phyloP scores from a whole-genome alignment of 1,140 invertebrate species.

The Argopecten irradians region DNA sequence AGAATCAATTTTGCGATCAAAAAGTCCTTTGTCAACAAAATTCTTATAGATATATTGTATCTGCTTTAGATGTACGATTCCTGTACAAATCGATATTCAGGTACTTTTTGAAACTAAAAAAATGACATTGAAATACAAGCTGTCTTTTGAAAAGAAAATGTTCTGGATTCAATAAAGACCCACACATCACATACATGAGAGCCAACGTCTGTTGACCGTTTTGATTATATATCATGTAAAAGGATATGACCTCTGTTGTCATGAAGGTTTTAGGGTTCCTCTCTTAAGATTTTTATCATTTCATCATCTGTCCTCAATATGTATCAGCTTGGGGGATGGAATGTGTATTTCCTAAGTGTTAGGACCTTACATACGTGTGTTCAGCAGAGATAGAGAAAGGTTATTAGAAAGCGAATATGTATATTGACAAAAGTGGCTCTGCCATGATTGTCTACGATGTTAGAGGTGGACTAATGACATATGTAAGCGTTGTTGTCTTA shows the following conservation, averaged over 20 bases:
- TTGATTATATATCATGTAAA: too few relatives aligned
- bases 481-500: neutral
- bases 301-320: neutral
- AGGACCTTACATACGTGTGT: neutral
- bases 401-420: neutral
- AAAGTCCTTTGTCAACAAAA: too few relatives aligned
- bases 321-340: neutral
- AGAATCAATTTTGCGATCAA: too few relatives aligned
- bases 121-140: too few relatives aligned
- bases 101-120: too few relatives aligned
- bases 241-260: neutral
- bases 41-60: too few relatives aligned
- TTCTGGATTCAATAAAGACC: too few relatives aligned
- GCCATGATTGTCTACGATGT: neutral
- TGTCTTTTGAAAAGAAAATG: too few relatives aligned
- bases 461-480: neutral
- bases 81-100: too few relatives aligned
- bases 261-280: neutral
- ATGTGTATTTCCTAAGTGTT: neutral
- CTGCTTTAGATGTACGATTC: too few relatives aligned
- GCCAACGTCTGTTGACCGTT: too few relatives aligned
- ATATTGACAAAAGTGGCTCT: neutral
- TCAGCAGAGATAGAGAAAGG: neutral
- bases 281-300: neutral
- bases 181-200: too few relatives aligned